Base-by-base conservation (phyloP, 2,113 vertebrate species). In the Cettia cetti region DNA sequence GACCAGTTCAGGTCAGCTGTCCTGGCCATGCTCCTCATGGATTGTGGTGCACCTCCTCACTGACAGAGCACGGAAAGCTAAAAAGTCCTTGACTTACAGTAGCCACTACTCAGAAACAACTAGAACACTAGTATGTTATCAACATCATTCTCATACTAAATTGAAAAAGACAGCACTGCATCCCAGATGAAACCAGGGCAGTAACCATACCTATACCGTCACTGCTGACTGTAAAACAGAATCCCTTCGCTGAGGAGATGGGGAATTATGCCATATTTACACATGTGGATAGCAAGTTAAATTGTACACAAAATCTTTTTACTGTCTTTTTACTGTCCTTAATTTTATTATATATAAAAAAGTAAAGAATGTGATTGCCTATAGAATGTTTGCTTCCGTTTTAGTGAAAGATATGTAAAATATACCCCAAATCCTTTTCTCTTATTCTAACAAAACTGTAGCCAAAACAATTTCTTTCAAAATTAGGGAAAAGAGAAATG, bases 391-490 rank as follows among this genome's bases (percentile, higher is more conserved):
- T 92, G 84, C 59, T 89, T 94, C 63, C 82, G n/a, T 92, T 96
- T 83, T 71, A 90, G 40, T 0, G 5, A 75, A 90, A 88, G 63
- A 88, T 95, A 95, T 81, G 78, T 77, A 95, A 94, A 95, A 44
- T 87, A 95, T 81, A 75, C 47, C 60, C 44, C 86, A 95, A 94
- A 87, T 69, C 30, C 45, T 96, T 95, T 92, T 6, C 31, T 88
- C 82, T 76, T 68, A 78, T 50, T 91, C 60, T 96, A 88, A 96
- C 18, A 76, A 96, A 95, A 95, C 65, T 53, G 69, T 13, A 50
- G 81, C 61, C 90, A 96, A 88, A 92, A 39, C 68, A 78, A 91
- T 89, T 96, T 94, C 90, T 68, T 94, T 91, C 71, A 90, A 82
- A 88, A 92, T 86, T 95, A 92, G 76, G 75, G 71, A 91, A 86